Evolutionary conservation across 2,797 vertebrate genomes (phyloP).

Genomic region (Melanotaenia pygmaea): DNA sequence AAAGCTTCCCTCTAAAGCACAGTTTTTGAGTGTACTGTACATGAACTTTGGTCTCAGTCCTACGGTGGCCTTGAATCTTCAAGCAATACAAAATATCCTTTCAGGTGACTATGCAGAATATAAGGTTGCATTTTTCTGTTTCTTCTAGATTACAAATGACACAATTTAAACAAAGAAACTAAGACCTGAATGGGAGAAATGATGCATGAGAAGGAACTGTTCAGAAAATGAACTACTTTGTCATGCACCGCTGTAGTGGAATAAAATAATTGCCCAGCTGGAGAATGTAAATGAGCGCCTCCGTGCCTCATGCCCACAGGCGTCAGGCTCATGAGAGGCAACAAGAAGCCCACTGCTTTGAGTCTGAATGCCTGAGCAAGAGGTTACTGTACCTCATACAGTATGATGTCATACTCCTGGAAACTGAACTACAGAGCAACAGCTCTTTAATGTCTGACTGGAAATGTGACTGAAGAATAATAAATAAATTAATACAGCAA

Average conservation of each 20-base stretch:
- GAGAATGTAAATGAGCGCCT: constrained; percentile 16
- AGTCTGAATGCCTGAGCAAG: not conserved
- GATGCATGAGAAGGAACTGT: constrained; percentile 1
- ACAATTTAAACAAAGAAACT: not conserved
- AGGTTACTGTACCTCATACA: not conserved
- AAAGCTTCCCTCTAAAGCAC: constrained; percentile 36
- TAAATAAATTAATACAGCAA: not conserved
- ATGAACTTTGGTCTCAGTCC: not conserved
- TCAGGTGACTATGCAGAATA: not conserved
- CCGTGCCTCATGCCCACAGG: not conserved
- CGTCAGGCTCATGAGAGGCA: not conserved
- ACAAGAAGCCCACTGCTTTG: not conserved
- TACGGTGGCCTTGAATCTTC: constrained; percentile 18
- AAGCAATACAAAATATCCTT: not conserved
- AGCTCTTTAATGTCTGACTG: not conserved
- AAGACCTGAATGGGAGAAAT: constrained; percentile 1
- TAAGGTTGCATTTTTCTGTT: not conserved
- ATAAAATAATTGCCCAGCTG: not conserved
- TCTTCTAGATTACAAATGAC: not conserved
- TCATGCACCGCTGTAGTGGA: not conserved
- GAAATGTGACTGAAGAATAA: not conserved
- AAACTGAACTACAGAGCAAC: not conserved
- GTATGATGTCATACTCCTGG: not conserved
- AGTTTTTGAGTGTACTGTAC: constrained; percentile 4
- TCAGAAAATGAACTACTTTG: constrained; percentile 1